These are phyloP conservation scores for Petrolisthes manimaculis DNA, from an alignment of 2,888 invertebrate species.

Conservation along the genomic window DNA sequence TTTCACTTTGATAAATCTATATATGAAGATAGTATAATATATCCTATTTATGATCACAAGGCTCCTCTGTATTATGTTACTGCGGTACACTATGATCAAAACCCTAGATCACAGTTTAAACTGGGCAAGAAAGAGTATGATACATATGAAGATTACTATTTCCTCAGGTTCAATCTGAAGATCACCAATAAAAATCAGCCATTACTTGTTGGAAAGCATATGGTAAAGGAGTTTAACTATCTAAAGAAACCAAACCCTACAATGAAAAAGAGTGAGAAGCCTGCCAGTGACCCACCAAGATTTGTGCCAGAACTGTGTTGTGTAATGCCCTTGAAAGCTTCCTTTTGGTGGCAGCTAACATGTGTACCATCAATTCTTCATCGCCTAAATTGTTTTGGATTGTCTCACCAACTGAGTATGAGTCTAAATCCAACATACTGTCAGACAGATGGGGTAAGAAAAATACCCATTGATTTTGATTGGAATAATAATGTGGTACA, in stretches of 20 bases:
- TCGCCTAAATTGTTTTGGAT: constrained; percentile 79
- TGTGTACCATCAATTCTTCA: constrained; percentile 88
- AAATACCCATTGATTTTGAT: constrained; percentile 25
- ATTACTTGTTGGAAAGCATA: constrained; percentile 83
- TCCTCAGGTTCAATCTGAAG: constrained; percentile 78
- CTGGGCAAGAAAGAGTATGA: constrained; percentile 71
- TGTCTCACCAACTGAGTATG: constrained; percentile 83
- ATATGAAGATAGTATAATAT: constrained; percentile 73
- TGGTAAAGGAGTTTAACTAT: constrained; percentile 76
- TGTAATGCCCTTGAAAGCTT: constrained; percentile 74
- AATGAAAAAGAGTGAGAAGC: constrained; percentile 14
- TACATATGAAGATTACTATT: constrained; percentile 83
- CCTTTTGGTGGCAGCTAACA: constrained; percentile 86
- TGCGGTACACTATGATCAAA: constrained; percentile 73
- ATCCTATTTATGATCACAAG: constrained; percentile 68
- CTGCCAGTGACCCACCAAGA: constrained; percentile 68
- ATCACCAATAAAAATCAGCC: constrained; percentile 80
- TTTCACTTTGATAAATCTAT: constrained; percentile 72
- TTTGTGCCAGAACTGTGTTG: constrained; percentile 91
- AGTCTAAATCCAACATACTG: constrained; percentile 68
- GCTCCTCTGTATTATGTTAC: constrained; percentile 43
- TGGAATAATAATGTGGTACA: constrained; percentile 29
- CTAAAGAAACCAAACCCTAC: constrained; percentile 67
- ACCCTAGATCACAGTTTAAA: constrained; percentile 79
- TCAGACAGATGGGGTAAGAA: neutral